phyloP scores from a whole-genome alignment of 2,113 vertebrate species.

The Pedionomus torquatus region DNA sequence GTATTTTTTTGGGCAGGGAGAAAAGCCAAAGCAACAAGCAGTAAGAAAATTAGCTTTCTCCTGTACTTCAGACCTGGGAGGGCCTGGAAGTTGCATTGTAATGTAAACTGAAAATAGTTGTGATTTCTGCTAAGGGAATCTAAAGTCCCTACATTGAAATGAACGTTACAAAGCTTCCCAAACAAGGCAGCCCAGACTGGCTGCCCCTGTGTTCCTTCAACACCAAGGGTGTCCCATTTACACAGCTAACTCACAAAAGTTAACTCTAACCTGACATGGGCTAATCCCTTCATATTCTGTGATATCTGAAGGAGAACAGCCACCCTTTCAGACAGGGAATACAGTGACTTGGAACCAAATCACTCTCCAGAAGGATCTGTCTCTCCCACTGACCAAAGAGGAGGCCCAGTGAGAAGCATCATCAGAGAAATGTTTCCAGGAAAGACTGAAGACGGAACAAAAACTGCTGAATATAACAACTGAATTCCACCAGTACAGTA shows the following conservation, averaged over 20 bases:
- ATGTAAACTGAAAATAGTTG: neutral
- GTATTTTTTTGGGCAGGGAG: neutral
- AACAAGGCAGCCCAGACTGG: too few relatives aligned
- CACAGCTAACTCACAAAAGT: neutral
- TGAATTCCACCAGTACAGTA: neutral
- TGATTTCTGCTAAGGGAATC: neutral
- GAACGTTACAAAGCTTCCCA: neutral
- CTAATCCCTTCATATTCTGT: neutral
- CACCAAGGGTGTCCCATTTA: too few relatives aligned
- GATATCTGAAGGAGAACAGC: neutral
- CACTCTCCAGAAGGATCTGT: neutral
- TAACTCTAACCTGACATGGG: neutral
- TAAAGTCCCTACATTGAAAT: neutral
- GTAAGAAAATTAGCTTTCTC: neutral
- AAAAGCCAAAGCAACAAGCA: neutral
- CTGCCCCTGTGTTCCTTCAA: neutral
- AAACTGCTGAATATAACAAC: neutral
- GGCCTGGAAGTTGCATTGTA: neutral
- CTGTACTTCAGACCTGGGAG: neutral
- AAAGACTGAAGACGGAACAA: too few relatives aligned
- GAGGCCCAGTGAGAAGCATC: neutral
- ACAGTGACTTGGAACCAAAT: neutral
- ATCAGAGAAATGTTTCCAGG: neutral
- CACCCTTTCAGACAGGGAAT: neutral
- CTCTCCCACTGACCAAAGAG: neutral